Conservation (phyloP, 2,797 vertebrate species). For the Sebastes matsubarae region DNA sequence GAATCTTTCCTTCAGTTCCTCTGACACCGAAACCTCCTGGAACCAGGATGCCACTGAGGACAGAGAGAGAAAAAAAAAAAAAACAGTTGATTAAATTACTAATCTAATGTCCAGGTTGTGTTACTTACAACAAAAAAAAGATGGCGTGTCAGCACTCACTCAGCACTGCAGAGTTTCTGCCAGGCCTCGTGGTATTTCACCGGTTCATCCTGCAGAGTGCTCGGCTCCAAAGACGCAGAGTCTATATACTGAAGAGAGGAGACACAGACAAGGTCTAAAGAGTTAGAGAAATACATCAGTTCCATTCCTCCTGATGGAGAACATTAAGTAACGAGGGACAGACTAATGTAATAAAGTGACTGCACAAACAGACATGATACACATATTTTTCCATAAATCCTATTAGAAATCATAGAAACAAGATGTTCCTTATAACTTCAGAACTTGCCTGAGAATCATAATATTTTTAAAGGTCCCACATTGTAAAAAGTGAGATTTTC, state of each 20-base stretch:
- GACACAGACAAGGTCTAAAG: neutral
- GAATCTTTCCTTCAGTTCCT: slow-evolving; percentile 94
- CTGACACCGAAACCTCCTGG: slow-evolving; percentile 94
- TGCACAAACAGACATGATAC: neutral
- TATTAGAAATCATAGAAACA: neutral
- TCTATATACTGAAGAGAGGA: slow-evolving; percentile 84
- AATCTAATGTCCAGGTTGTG: neutral
- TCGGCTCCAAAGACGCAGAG: slow-evolving; percentile 89
- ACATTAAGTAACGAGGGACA: no score
- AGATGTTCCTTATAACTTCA: no score
- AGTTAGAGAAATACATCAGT: neutral
- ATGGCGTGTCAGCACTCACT: slow-evolving; percentile 81
- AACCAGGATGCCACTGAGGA: slow-evolving; percentile 88
- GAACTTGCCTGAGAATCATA: no score
- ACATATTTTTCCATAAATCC: neutral
- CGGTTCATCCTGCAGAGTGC: slow-evolving; percentile 89
- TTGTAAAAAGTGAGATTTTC: no score
- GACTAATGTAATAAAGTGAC: neutral
- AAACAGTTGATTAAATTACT: neutral
- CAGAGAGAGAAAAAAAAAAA: neutral
- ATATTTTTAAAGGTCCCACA: no score
- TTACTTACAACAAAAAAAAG: neutral
- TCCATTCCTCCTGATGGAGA: no score
- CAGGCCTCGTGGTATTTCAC: slow-evolving; percentile 95
- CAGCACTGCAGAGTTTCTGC: slow-evolving; percentile 94